Evolutionary conservation across 2,888 invertebrate genomes (phyloP), one percentile per base, ranked within the genome.

Genomic region (Barypeithes pellucidus): DNA sequence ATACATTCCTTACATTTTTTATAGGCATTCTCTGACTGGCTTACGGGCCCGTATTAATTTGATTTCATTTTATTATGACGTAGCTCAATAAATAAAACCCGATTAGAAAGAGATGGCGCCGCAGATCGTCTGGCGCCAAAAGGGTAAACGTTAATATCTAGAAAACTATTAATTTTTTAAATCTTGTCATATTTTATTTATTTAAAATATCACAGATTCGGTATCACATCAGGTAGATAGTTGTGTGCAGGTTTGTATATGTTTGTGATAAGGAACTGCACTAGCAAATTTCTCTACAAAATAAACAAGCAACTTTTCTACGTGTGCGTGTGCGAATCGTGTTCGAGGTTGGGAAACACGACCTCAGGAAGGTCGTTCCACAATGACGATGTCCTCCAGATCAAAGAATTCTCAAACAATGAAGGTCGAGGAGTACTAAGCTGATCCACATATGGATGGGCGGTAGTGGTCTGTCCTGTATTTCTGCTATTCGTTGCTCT

Each of bases 41-140:
- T 60, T 67, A 52, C 61, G 62, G 62, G 24, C 67, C 67, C 78
- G 83, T 84, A 85, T 85, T 85, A 85, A 85, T 85, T 85, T 84
- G 84, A 84, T 84, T 85, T 84, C 82, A 84, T 84, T 85, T 85
- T 84, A 85, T 84, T 85, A 82, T 83, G 84, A 84, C 84, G 82
- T 80, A 79, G 81, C 81, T 82, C 83, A 80, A 85, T 85, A 85
- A 85, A 85, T 84, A 84, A 72, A 41, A 16, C 41, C 60, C 43
- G 67, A 80, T 80, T 82, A 82, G 79, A 80, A 76, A 81, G 81
- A 83, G 83, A 82, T 84, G 85, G 84, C 85, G 84, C 84, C 85
- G 81, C 79, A 77, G 54, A 29, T 18, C 50, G 74, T 83, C 82
- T 78, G 84, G 84, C 83, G 84, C 84, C 85, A 84, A 85, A 82